Evolutionary conservation across 2,888 invertebrate species (phyloP).

Genomic region (Anthophora plumipes): DNA sequence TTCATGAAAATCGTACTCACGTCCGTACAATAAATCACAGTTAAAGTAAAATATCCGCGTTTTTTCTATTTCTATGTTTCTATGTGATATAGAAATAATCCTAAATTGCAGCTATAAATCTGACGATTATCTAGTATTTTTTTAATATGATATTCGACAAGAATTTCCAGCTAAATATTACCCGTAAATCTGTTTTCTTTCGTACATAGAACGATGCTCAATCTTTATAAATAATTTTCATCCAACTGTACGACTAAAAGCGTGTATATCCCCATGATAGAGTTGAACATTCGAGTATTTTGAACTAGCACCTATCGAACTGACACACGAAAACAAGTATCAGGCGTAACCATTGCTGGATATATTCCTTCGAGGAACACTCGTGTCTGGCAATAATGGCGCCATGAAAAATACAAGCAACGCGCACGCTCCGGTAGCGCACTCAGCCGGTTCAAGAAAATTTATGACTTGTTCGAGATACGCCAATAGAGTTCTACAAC

Average conservation of each 20-base stretch:
- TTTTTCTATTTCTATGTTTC: not conserved
- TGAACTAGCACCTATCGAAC: not conserved
- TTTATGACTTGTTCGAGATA: constrained; percentile 35
- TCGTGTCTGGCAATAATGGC: not conserved
- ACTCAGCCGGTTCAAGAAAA: constrained; percentile 33
- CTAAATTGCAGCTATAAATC: constrained; percentile 3
- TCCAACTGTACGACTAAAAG: not conserved
- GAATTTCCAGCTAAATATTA: not conserved
- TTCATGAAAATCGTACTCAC: constrained; percentile 2
- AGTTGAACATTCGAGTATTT: not conserved
- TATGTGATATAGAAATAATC: not conserved
- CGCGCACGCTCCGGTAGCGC: constrained; percentile 25
- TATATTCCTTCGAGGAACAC: constrained; percentile 8
- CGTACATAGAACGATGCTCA: not conserved
- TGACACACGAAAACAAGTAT: not conserved
- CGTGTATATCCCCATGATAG: not conserved
- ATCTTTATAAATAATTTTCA: constrained; percentile 2
- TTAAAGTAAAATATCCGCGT: not conserved
- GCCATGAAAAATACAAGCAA: constrained; percentile 36
- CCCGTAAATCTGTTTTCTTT: not conserved
- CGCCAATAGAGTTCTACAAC: constrained; percentile 39
- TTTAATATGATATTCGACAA: not conserved
- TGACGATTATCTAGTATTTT: not conserved
- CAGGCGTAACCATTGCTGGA: not conserved
- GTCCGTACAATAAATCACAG: constrained; percentile 4